These are phyloP conservation scores for Hypomecis punctinalis DNA, from an alignment of 2,888 invertebrate species.

Conservation along the genomic window DNA sequence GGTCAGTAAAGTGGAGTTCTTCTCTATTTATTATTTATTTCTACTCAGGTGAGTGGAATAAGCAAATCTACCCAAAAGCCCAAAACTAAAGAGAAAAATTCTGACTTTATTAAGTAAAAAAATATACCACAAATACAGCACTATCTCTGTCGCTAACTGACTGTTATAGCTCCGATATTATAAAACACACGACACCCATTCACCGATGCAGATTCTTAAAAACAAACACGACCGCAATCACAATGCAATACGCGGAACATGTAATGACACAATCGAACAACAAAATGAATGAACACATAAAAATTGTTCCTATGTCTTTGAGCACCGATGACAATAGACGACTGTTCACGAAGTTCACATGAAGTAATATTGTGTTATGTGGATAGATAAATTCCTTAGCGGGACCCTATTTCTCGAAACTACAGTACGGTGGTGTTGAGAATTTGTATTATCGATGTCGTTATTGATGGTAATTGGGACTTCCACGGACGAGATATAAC, in stretches of 20 bases:
- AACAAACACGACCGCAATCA: conserved; percentile 33
- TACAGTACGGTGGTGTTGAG: conserved; percentile 8
- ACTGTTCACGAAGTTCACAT: conserved; percentile 47
- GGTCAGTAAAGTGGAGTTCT: no score
- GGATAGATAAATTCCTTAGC: conserved; percentile 14
- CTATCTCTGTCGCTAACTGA: conserved; percentile 5
- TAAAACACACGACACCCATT: conserved; percentile 13
- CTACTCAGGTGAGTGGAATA: no score
- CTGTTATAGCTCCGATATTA: conserved; percentile 1
- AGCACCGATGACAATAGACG: conserved; percentile 50
- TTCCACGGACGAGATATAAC: background rate
- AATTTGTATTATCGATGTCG: conserved; percentile 29
- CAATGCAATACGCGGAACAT: conserved; percentile 49
- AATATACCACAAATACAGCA: background rate
- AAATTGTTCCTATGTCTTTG: conserved; percentile 44
- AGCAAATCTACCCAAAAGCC: no score
- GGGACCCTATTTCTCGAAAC: conserved; percentile 19
- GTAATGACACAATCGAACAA: conserved; percentile 49
- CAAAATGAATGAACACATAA: conserved; percentile 45
- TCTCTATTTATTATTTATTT: no score
- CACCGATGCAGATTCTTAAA: conserved; percentile 18
- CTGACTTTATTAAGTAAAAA: no score
- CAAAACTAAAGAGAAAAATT: no score
- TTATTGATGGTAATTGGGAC: conserved; percentile 4
- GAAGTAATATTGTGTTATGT: conserved; percentile 33